Evolutionary conservation across 1,140 invertebrate genomes (phyloP), one percentile per base, ranked within the genome.

Genomic region (Gonatopus flavifemur): DNA sequence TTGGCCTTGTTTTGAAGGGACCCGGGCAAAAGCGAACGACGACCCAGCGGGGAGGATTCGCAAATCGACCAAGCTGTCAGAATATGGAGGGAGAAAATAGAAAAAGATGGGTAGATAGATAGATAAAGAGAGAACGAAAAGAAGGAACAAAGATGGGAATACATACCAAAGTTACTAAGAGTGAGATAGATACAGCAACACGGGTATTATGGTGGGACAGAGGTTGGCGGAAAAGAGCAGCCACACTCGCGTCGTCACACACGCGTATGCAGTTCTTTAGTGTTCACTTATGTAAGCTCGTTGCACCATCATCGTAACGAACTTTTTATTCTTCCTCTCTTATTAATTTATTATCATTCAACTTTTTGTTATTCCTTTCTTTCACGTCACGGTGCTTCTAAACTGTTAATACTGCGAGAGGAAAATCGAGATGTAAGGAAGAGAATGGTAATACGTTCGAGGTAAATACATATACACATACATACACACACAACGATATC

Each of bases 21-120:
- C 63, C 60, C 60, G 66, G 63, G 62, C 52, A 66, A 63, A 57
- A 53, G 58, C 48, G 52, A 51, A 51, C 49, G 50, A n/a, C n/a
- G n/a, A n/a, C n/a, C n/a, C n/a, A n/a, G 48, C 66, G 58, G 59
- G 59, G 67, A 57, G 53, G 52, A 66, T 58, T 60, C 49, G 54
- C 62, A 63, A 69, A 69, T 70, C 68, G 66, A 69, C 66, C 63
- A 69, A 69, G 60, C 62, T 68, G 64, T 66, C 59, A 66, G 58
- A 39, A 37, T 36, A 35, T 43, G 32, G 50, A 33, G 60, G 40
- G 52, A 49, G 47, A 42, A 48, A 41, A 25, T 10, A 46, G 46
- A 49, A 46, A 44, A 46, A 40, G 18, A 41, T 40, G 55, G 33
- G n/a, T n/a, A 24, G 32, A 39, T 37, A 49, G 21, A 3, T 9